A percentile compares a stretch with the other conserved stretches of the same genome.
These are phyloP conservation scores for Argyra leucocephala DNA, from an alignment of 2,888 invertebrate species.

Conservation along the genomic window DNA sequence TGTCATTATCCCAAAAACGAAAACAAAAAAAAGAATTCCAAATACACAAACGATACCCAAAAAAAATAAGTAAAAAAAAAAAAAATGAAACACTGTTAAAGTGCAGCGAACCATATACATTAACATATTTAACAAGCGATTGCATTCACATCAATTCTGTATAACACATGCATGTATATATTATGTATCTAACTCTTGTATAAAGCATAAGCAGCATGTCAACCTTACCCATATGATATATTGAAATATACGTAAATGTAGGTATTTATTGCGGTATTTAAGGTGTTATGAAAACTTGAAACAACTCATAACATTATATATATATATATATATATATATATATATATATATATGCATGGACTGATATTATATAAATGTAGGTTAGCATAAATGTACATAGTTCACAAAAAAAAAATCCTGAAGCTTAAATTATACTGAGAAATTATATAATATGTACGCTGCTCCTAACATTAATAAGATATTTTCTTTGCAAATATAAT, in stretches of 20 bases:
- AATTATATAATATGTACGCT: too few species aligned
- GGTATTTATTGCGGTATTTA: background rate
- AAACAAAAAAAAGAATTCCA: background rate
- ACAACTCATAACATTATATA: background rate
- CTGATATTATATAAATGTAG: too few species aligned
- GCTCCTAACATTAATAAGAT: too few species aligned
- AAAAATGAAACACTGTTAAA: background rate
- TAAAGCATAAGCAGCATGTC: too few species aligned
- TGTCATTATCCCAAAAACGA: background rate
- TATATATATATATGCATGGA: background rate
- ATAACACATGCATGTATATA: background rate
- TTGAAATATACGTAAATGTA: too few species aligned
- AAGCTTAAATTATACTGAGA: too few species aligned
- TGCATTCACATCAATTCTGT: too few species aligned
- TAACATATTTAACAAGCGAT: background rate
- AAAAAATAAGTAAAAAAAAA: background rate
- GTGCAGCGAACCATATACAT: conserved; percentile 1
- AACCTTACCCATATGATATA: too few species aligned
- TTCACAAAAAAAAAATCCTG: too few species aligned
- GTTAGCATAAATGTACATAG: too few species aligned
- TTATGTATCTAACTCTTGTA: too few species aligned
- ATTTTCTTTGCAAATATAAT: too few species aligned
- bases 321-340: background rate
- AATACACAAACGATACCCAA: background rate
- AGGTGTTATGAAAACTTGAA: background rate